Base-by-base conservation (phyloP, 2,113 vertebrate species). In the Montifringilla adamsi region DNA sequence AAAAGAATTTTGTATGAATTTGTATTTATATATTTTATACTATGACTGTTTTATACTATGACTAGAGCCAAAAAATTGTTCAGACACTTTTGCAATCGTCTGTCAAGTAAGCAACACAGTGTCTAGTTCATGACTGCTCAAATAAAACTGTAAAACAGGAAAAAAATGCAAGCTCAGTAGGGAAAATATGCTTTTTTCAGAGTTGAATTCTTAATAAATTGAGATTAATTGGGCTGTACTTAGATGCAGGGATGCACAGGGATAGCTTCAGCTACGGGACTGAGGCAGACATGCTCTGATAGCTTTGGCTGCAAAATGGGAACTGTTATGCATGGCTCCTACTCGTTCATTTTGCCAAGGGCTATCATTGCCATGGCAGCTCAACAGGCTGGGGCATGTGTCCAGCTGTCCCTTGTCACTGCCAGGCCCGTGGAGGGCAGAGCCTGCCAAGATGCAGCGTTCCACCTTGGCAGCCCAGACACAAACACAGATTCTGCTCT, bases 201-300 rank as follows among this genome's bases (percentile, higher is more conserved):
- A 59, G 49, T 8, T 68, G 28, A 63, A 64, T 88, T 84, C 68
- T 70, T 78, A 86, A 83, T 84, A 85, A 92, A 94, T 49, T 84
- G 76, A 93, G 80, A 95, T 94, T 90, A 93, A 90, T 89, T 91
- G 77, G 90, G 21, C 70, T 84, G 62, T 68, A 56, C 55, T 89
- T 68, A 78, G 60, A 87, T 59, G 50, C 89, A 75, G 60, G 20
- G 52, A 84, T 84, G 77, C 60, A 47, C 3, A 1, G 47, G 52
- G 60, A 63, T 68, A 47, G 24, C 49, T 93, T 72, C 74, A 82
- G 87, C 81, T 26, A 22, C 0, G 22, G 87, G 77, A 41, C 47
- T 84, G 43, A 26, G 33, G 39, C 56, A 91, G 95, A 81, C 87
- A 72, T 55, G 81, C 87, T 94, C 89, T 66, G 77, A 75, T 94